Conservation (phyloP, 2,888 invertebrate species). For the Litoditis marina region DNA sequence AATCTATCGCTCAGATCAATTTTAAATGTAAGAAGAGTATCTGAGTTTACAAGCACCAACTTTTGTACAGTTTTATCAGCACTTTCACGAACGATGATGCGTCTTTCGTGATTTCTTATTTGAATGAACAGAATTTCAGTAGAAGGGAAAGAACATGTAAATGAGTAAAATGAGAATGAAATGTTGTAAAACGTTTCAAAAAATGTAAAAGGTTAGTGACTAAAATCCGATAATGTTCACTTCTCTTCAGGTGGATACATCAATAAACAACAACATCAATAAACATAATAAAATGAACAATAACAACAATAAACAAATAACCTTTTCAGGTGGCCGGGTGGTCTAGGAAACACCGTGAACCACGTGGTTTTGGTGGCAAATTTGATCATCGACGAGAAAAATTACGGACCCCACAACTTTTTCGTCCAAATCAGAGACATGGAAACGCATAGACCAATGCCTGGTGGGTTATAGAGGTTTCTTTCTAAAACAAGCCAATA, state of each 20-base stretch:
- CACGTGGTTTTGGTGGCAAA: slow-evolving; percentile 88
- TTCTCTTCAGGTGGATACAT: neutral
- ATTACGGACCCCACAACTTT: slow-evolving; percentile 86
- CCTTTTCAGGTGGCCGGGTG: slow-evolving; percentile 37
- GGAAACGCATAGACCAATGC: slow-evolving; percentile 76
- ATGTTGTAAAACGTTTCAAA: too few relatives aligned
- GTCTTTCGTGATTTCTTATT: too few relatives aligned
- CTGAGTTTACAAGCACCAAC: too few relatives aligned
- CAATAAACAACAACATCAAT: neutral
- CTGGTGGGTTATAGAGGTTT: slow-evolving; percentile 69
- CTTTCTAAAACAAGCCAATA: neutral
- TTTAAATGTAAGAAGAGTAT: too few relatives aligned
- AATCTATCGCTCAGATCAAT: too few relatives aligned
- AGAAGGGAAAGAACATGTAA: too few relatives aligned
- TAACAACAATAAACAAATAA: neutral
- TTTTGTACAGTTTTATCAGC: too few relatives aligned
- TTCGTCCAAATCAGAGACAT: slow-evolving; percentile 85
- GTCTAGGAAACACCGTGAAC: slow-evolving; percentile 86
- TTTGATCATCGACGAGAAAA: slow-evolving; percentile 77
- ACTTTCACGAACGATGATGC: too few relatives aligned
- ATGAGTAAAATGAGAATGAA: too few relatives aligned
- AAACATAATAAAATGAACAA: neutral
- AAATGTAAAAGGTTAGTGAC: neutral
- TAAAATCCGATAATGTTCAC: too few relatives aligned
- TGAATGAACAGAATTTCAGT: too few relatives aligned